Conservation (phyloP, 2,888 invertebrate species). For the Orthonevra nobilis region DNA sequence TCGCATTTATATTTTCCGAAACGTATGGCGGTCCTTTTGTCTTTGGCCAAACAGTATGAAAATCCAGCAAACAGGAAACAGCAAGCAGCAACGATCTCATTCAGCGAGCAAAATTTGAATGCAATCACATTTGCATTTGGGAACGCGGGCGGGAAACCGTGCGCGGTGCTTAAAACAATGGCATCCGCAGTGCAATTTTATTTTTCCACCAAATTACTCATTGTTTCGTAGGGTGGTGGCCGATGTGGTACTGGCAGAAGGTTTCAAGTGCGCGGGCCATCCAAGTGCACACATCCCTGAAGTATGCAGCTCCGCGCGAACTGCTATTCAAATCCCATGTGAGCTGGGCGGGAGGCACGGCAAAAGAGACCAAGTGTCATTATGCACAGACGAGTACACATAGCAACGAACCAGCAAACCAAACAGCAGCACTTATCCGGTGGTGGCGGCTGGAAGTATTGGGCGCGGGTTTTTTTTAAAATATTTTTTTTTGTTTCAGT, state of each 20-base stretch:
- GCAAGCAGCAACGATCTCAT: neutral
- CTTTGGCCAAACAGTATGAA: constrained; percentile 46
- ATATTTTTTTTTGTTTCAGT: neutral
- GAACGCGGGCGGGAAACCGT: constrained; percentile 59
- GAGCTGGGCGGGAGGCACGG: neutral
- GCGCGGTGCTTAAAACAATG: constrained; percentile 64
- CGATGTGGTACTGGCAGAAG: neutral
- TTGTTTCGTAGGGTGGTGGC: constrained; percentile 37
- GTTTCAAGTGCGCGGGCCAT: neutral
- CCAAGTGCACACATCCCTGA: constrained; percentile 48
- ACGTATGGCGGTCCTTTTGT: constrained; percentile 28
- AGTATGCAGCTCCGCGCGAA: constrained; percentile 43
- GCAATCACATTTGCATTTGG: constrained; percentile 68
- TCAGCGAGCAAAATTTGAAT: constrained; percentile 35
- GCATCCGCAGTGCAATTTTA: constrained; percentile 68
- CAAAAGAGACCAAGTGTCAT: constrained; percentile 59
- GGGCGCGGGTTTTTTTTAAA: constrained; percentile 19
- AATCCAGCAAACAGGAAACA: constrained; percentile 16
- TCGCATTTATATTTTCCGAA: constrained; percentile 4
- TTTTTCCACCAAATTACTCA: constrained; percentile 70
- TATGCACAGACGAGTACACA: constrained; percentile 67
- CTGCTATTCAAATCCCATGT: constrained; percentile 42
- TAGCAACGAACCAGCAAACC: constrained; percentile 60
- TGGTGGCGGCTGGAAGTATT: constrained; percentile 27
- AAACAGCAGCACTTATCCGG: constrained; percentile 63